Conservation (phyloP, 37 sponge, comb jelly and placozoan species). For the Spongia lamella region DNA sequence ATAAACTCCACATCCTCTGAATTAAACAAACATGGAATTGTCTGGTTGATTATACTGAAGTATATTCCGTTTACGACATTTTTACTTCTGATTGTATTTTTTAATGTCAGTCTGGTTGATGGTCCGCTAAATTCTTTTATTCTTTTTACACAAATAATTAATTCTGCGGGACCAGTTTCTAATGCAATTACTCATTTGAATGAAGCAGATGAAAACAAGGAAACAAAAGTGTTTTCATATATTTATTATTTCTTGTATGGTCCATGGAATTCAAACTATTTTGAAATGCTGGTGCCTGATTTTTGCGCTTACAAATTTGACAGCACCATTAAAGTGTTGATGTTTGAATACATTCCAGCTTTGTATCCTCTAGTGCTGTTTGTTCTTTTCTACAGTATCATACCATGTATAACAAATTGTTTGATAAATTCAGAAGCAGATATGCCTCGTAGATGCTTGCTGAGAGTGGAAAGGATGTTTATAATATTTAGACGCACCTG, state of each 20-base stretch:
- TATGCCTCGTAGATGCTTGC: too few relatives aligned
- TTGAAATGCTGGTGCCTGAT: neutral
- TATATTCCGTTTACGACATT: neutral
- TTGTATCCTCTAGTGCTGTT: constrained; percentile 21
- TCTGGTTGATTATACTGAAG: neutral
- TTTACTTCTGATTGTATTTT: neutral
- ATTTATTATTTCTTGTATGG: constrained; percentile 9
- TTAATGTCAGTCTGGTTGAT: neutral
- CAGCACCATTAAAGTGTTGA: constrained; percentile 6
- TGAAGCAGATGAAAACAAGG: neutral
- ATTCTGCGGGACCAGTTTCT: neutral
- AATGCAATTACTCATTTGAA: neutral
- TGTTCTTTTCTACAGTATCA: neutral
- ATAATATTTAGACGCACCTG: constrained; percentile 14
- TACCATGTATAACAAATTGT: too few relatives aligned
- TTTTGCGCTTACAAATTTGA: constrained; percentile 1
- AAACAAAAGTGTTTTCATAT: neutral
- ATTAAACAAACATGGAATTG: neutral
- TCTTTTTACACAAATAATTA: constrained; percentile 1
- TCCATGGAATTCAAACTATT: constrained; percentile 22
- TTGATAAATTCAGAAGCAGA: too few relatives aligned
- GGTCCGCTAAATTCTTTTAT: neutral
- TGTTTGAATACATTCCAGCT: constrained; percentile 13
- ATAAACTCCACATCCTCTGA: neutral
- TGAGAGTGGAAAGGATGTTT: neutral